Conservation (phyloP, 1,140 invertebrate species). For the Helicoverpa zea region DNA sequence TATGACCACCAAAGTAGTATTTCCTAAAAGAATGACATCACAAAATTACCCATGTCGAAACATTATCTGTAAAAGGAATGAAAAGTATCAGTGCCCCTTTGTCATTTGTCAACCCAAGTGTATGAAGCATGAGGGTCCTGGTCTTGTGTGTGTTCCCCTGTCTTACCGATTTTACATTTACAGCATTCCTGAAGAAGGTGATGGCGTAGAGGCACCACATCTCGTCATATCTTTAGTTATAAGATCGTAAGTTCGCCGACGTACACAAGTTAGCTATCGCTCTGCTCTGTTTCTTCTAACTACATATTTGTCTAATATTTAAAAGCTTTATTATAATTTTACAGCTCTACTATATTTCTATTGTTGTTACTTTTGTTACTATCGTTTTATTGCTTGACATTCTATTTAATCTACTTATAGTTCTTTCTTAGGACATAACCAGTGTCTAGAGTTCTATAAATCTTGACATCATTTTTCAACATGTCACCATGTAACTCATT, state of each 20-base stretch:
- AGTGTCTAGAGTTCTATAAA: not conserved
- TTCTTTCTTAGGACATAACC: constrained; percentile 25
- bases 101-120: not conserved
- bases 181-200: constrained; percentile 92
- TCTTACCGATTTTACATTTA: constrained; percentile 86
- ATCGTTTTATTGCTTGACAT: constrained; percentile 38
- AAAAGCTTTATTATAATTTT: constrained; percentile 26
- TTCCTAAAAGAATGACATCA: not conserved
- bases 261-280: constrained; percentile 55
- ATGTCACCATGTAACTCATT: constrained; percentile 33
- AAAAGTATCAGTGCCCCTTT: not conserved
- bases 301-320: not conserved
- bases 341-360: constrained; percentile 12
- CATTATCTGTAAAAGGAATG: constrained; percentile 7
- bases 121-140: constrained; percentile 48
- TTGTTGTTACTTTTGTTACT: constrained; percentile 12
- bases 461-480: not conserved
- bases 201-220: constrained; percentile 88
- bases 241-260: constrained; percentile 86
- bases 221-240: constrained; percentile 86
- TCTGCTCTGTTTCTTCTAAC: constrained; percentile 55
- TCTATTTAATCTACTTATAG: constrained; percentile 32
- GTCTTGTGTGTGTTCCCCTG: constrained; percentile 68
- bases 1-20: not conserved
- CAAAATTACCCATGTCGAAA: not conserved